Evolutionary conservation across 2,113 vertebrate genomes (phyloP).

Genomic region (Melanotaenia duboulayi): DNA sequence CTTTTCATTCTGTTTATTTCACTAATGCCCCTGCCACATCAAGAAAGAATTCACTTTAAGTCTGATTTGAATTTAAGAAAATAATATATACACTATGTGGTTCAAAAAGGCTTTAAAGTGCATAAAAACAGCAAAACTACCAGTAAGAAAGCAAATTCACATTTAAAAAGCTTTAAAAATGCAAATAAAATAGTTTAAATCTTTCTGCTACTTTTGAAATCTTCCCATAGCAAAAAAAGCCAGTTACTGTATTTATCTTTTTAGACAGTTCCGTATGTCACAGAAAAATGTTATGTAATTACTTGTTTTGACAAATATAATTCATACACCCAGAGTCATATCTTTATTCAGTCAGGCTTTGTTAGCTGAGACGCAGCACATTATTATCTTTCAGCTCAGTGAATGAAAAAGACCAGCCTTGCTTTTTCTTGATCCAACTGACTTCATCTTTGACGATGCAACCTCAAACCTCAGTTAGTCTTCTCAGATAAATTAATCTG

Average conservation of each 20-base stretch:
- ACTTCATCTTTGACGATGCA: slow-evolving; percentile 33
- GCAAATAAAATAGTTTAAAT: slow-evolving; percentile 17
- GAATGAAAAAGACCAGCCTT: slow-evolving; percentile 10
- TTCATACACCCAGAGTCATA: slow-evolving; percentile 35
- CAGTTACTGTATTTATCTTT: slow-evolving; percentile 17
- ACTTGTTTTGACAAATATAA: slow-evolving; percentile 31
- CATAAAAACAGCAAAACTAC: slow-evolving; percentile 9
- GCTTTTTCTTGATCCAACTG: slow-evolving; percentile 17
- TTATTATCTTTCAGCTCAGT: slow-evolving; percentile 22
- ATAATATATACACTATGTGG: slow-evolving; percentile 2
- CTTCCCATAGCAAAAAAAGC: slow-evolving; percentile 25
- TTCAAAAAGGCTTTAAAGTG: slow-evolving; percentile 14
- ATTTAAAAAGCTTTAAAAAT: slow-evolving; percentile 17
- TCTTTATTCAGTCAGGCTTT: slow-evolving; percentile 30
- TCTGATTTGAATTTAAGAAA: slow-evolving; percentile 8
- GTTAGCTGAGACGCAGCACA: slow-evolving; percentile 10
- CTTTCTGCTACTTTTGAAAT: slow-evolving; percentile 15
- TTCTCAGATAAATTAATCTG: slow-evolving; percentile 41
- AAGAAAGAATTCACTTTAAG: slow-evolving; percentile 10
- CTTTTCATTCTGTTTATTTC: slow-evolving; percentile 25
- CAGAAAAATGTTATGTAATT: slow-evolving; percentile 38
- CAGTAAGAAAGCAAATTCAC: slow-evolving; percentile 14
- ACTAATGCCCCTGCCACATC: slow-evolving; percentile 18
- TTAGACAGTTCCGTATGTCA: slow-evolving; percentile 29
- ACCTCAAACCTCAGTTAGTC: slow-evolving; percentile 53